A percentile compares a stretch with the other conserved stretches of the same genome.
Evolutionary conservation across 2,797 vertebrate species (phyloP).

Genomic region (Poecilia picta): DNA sequence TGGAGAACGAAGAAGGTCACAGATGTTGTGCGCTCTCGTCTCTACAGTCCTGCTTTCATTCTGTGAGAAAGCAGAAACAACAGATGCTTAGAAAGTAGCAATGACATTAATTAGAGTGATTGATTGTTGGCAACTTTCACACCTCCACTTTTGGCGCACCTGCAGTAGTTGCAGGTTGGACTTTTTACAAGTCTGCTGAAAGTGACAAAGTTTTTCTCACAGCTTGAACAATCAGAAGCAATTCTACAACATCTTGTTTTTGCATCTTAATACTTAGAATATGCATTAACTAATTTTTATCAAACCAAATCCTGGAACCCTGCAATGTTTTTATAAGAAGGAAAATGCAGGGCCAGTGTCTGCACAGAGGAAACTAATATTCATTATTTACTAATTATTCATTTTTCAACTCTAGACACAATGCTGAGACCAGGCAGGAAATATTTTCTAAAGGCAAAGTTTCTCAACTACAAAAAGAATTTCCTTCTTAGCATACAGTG

Average conservation of each 20-base stretch:
- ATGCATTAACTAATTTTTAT: neutral
- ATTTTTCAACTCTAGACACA: neutral
- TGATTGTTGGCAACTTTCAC: neutral
- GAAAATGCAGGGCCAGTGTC: neutral
- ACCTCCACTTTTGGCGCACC: neutral
- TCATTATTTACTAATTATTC: neutral
- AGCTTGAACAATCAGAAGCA: neutral
- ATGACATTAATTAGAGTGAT: constrained; percentile 6
- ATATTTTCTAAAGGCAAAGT: neutral
- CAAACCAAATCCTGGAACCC: neutral
- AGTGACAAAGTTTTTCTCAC: neutral
- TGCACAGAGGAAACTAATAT: neutral
- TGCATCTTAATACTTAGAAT: neutral
- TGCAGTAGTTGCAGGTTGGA: neutral
- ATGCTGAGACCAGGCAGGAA: neutral
- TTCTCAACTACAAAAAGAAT: neutral
- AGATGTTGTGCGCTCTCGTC: constrained; percentile 74
- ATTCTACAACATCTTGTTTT: neutral
- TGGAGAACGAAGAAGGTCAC: constrained; percentile 84
- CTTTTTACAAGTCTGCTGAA: neutral
- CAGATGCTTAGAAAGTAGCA: constrained; percentile 43
- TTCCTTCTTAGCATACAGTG: neutral
- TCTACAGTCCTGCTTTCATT: constrained; percentile 25
- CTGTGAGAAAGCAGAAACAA: constrained; percentile 60
- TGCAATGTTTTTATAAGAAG: neutral